Evolutionary conservation across 2,797 vertebrate genomes (phyloP), one percentile per base, ranked within the genome.

Genomic region (Acridotheres tristis): DNA sequence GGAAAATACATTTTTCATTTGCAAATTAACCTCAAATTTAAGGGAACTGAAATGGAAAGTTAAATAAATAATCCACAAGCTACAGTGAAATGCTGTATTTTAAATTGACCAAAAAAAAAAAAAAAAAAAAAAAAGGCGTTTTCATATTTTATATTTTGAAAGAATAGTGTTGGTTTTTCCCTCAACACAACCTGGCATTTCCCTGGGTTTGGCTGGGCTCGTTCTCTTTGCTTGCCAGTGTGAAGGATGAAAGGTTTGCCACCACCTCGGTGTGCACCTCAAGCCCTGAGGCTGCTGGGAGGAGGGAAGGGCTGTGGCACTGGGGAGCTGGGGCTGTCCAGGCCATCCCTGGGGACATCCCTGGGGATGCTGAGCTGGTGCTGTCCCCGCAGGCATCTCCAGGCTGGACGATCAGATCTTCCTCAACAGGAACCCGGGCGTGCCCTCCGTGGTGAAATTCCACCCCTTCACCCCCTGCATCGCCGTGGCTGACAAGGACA

Each of bases 321-420:
- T 20, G 47, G 58, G 69, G 18, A 3, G 48, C 57, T 11, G 48
- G 54, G 61, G n/a, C 25, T 27, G 15, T 19, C 29, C 59, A 16
- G 54, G 13, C 20, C 32, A n/a, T n/a, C 34, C 57, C 16, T 36
- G 57, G 57, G 57, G 34, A 18, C 57, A 58, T 12, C 57, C 32
- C 54, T 40, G 34, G 5, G 47, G 50, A 27, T 88, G 71, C 85
- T 6, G 3, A 20, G 34, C 82, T 51, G 50, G 26, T 47, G 23
- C 54, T 65, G 23, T 85, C 32, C 55, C 51, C 4, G 0, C 97
- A 99, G 99, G 99, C 51, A 98, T 99, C 59, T 98, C 99, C 54
- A 97, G 98, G 43, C 97, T 99, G 94, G 99, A 99, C 7, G 99
- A 99, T 97, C 99, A 99, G 98, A 99, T 99, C 96, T 99, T 99